phyloP scores from a whole-genome alignment of 2,888 invertebrate species.

The Nezara viridula region DNA sequence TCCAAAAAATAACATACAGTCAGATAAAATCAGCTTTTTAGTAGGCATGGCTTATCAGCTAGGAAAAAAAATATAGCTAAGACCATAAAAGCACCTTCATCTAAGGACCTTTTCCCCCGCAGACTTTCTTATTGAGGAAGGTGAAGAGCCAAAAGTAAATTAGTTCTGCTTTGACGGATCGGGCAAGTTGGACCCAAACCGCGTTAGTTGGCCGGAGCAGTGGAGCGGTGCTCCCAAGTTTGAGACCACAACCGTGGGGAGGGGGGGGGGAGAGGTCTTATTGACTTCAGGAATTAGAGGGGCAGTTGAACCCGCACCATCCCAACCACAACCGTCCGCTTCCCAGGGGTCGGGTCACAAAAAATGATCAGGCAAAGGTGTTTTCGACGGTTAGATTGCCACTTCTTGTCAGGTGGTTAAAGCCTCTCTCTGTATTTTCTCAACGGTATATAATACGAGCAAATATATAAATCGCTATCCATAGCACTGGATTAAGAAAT shows the following conservation, averaged over 20 bases:
- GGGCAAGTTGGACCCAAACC: background rate
- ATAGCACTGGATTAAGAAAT: too few species aligned
- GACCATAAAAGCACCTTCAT: background rate
- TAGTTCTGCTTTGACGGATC: constrained; percentile 21
- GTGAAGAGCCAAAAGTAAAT: background rate
- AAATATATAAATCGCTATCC: too few species aligned
- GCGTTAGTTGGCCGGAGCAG: background rate
- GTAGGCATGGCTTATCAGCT: too few species aligned
- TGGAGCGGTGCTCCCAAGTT: too few species aligned
- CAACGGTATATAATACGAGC: too few species aligned
- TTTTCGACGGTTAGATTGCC: background rate
- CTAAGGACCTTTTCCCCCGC: too few species aligned
- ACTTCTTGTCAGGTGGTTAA: background rate
- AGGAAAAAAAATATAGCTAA: background rate
- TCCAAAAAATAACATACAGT: too few species aligned
- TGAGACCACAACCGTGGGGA: background rate
- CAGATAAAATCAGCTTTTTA: too few species aligned
- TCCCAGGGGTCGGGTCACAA: background rate
- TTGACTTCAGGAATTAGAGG: background rate
- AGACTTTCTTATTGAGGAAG: background rate
- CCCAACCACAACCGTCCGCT: background rate
- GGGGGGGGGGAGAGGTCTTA: background rate
- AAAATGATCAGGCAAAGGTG: background rate
- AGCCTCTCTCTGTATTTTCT: background rate
- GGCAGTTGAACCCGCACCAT: background rate